Conservation (phyloP, 1,140 invertebrate genomes). For the Drosophila lowei region DNA sequence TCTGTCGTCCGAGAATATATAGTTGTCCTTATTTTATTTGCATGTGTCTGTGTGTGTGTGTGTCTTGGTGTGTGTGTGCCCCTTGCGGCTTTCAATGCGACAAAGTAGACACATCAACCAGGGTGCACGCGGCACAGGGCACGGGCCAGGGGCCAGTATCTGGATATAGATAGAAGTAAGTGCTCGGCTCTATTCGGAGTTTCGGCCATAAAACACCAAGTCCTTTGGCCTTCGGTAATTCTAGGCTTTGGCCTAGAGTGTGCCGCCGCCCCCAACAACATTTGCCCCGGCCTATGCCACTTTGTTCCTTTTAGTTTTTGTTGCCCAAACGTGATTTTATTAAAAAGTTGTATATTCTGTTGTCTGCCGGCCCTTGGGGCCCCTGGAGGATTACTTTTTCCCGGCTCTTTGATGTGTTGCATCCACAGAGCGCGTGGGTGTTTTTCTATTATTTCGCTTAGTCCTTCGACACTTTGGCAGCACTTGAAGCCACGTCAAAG, state of each 20-base stretch:
- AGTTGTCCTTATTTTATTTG: conserved; percentile 63
- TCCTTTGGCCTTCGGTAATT: conserved; percentile 51
- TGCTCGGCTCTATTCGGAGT: conserved; percentile 38
- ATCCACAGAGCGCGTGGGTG: conserved; percentile 7
- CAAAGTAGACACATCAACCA: conserved; percentile 32
- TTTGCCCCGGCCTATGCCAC: too few relatives aligned
- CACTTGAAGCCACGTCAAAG: conserved; percentile 63
- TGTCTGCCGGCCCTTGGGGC: neutral
- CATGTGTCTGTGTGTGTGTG: conserved; percentile 42
- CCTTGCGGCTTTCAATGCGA: conserved; percentile 49
- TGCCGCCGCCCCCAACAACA: too few relatives aligned
- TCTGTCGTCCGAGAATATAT: conserved; percentile 28
- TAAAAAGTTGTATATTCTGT: conserved; percentile 53
- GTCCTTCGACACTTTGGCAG: conserved; percentile 54
- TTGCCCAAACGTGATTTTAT: conserved; percentile 64
- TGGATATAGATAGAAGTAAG: conserved; percentile 22
- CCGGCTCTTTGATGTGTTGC: conserved; percentile 4
- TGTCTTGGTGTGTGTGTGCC: conserved; percentile 5
- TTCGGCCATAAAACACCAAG: conserved; percentile 54
- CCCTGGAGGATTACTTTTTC: neutral
- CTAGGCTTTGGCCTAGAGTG: conserved; percentile 27
- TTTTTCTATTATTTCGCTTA: conserved; percentile 59
- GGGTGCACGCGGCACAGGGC: too few relatives aligned
- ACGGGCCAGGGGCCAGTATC: neutral
- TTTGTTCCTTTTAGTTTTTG: conserved; percentile 47